phyloP scores from a whole-genome alignment of 2,888 invertebrate species.

The Drosophila robusta region DNA sequence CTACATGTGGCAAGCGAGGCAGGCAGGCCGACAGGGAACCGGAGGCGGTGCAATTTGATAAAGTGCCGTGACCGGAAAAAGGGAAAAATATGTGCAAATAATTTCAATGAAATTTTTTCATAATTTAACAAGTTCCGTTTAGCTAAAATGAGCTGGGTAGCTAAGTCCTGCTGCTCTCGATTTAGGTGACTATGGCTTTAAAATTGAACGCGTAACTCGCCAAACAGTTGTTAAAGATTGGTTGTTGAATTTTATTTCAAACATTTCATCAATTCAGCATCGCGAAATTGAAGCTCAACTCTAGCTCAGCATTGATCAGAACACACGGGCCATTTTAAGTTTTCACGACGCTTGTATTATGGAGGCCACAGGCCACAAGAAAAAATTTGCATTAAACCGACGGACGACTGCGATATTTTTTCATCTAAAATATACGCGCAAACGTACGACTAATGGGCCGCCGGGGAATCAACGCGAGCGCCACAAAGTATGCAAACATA shows the following conservation, averaged over 20 bases:
- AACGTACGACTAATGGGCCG: constrained; percentile 77
- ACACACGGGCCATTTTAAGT: constrained; percentile 1
- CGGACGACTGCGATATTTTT: constrained; percentile 69
- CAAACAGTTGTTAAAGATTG: constrained; percentile 2
- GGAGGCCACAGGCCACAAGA: constrained; percentile 33
- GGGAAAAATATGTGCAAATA: constrained; percentile 42
- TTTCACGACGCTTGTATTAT: constrained; percentile 11
- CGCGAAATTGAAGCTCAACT: neutral
- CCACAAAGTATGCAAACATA: constrained; percentile 64
- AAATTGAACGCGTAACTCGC: neutral
- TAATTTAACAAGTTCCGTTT: constrained; percentile 49
- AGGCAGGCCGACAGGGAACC: neutral
- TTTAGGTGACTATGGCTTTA: constrained; percentile 8
- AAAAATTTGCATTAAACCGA: constrained; percentile 58
- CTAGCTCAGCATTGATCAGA: constrained; percentile 2
- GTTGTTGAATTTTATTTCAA: neutral
- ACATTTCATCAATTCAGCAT: constrained; percentile 9
- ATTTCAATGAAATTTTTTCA: constrained; percentile 42
- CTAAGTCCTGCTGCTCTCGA: neutral
- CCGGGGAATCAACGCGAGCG: constrained; percentile 57
- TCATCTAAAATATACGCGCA: constrained; percentile 72
- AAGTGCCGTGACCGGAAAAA: constrained; percentile 59
- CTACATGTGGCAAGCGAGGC: constrained; percentile 36
- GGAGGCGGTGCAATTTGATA: constrained; percentile 55
- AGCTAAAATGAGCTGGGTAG: constrained; percentile 14